Evolutionary conservation across 2,797 vertebrate genomes (phyloP), one percentile per base, ranked within the genome.

Genomic region (Acipenser oxyrinchus): DNA sequence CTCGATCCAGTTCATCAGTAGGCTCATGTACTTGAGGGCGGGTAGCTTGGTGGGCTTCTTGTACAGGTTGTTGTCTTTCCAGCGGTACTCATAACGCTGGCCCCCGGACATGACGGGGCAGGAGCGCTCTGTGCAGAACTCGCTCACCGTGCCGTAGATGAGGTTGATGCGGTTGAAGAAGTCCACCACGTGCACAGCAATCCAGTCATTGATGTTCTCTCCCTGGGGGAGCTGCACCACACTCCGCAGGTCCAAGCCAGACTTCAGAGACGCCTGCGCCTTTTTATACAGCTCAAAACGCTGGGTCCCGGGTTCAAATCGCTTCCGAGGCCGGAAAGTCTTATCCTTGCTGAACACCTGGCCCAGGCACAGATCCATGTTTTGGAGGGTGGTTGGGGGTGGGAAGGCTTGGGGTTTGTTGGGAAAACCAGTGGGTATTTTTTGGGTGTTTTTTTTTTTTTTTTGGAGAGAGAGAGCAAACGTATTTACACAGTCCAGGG

Each of bases 1-100:
- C 84, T 99, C 97, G 0, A 99, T 99, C 96, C 97, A 99, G 85
- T 99, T 95, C 95, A 99, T 99, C 74, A 99, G 83, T 83, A 97
- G 85, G 60, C 92, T 94, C 95, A 99, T 99, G 81, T 99, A 99
- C 78, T 89, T 92, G 0, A 96, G 93, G 0, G 97, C 97, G 0
- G 96, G 92, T 61, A 99, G 86, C 81, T 97, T 97, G 77, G 96
- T 98, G 0, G 97, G 97, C 71, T 86, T 93, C 84, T 93, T 94
- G 83, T 96, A 99, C 71, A 92, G 91, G 59, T 90, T 84, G 1
- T 97, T 95, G 0, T 99, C 96, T 84, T 98, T 95, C 97, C 96
- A 99, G 77, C 97, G 87, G 88, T 99, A 99, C 79, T 99, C 96
- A 0, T 99, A 99, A 65, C 89, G 92, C 66, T 94, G 91, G 1